Base-by-base conservation (phyloP, 2,888 invertebrate genomes). In the Bellardia bayeri region DNA sequence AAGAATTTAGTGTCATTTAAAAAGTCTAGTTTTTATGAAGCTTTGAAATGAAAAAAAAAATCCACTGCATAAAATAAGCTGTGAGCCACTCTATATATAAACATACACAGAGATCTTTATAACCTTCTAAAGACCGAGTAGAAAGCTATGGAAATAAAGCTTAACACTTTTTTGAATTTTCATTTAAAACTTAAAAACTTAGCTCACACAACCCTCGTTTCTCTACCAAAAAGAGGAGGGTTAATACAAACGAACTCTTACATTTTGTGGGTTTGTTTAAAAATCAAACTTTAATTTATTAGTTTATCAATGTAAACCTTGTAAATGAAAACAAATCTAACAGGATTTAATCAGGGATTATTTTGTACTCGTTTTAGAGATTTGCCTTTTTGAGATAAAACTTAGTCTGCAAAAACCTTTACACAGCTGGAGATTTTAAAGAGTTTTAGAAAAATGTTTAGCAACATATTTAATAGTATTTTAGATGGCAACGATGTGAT, bases 251-350 rank as follows among this genome's bases (percentile, higher is more conserved):
- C 37, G 2, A n/a, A 61, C 14, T 61, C 13, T 14, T 8, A 13
- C 14, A n/a, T 37, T 61, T 61, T 61, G 8, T 61, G 33, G 14
- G 9, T 33, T n/a, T 54, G 45, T 80, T 71, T 33, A 64, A 61
- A 58, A 66, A 68, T 75, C 66, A 75, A 82, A 82, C 49, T 5
- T 40, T 40, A 51, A 75, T 82, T 82, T 82, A 75, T 76, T 69
- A 69, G 69, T 51, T 76, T 71, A 63, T 40, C 69, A 61, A 58
- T 54, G 63, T 82, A 61, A 82, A 76, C 69, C 82, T 68, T 49
- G 66, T 69, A 76, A 69, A 76, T 5, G 37, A 66, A 74, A 49
- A 42, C 23, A 45, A 80, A 33, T 11, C 45, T 63, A 66, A 66
- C 45, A 45, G 42, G 13, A 11, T 66, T 66, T 45, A 16, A 23